Conservation (phyloP, 2,797 vertebrate genomes). For the Valencia hispanica region DNA sequence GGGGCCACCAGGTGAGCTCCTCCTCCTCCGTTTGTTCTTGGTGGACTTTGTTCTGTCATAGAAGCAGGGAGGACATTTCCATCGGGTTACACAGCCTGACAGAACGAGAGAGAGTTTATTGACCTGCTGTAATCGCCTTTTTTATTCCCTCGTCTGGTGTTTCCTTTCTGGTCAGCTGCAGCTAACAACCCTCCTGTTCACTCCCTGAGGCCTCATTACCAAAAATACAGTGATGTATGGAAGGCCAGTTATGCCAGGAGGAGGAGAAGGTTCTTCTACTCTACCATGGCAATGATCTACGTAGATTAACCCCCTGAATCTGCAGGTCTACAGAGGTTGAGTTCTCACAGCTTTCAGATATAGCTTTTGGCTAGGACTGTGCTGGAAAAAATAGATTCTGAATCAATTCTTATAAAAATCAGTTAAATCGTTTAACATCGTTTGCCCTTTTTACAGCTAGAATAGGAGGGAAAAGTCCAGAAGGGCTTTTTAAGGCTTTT, state of each 20-base stretch:
- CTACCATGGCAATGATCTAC: neutral
- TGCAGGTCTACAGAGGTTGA: neutral
- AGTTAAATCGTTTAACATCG: too few species aligned
- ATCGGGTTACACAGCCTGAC: conserved; percentile 7
- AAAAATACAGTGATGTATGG: conserved; percentile 16
- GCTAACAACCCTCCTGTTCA: conserved; percentile 2
- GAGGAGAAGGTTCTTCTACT: neutral
- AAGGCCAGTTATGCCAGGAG: neutral
- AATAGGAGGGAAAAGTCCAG: too few species aligned
- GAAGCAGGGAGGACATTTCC: conserved; percentile 48
- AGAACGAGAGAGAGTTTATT: conserved; percentile 35
- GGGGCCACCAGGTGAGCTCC: conserved; percentile 55
- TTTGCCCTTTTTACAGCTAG: too few species aligned
- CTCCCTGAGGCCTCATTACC: neutral
- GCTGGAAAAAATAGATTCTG: too few species aligned
- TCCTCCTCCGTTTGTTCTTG: neutral
- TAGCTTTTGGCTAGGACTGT: too few species aligned
- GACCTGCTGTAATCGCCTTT: conserved; percentile 41
- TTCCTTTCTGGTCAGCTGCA: conserved; percentile 25
- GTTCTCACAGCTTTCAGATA: neutral
- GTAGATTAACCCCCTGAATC: neutral
- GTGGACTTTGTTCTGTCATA: conserved; percentile 58
- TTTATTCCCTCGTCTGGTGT: conserved; percentile 29
- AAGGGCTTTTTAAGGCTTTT: too few species aligned
- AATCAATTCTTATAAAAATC: too few species aligned